Conservation (phyloP, 92 coral and sea anemone genomes). For the Epizoanthus stellaris region DNA sequence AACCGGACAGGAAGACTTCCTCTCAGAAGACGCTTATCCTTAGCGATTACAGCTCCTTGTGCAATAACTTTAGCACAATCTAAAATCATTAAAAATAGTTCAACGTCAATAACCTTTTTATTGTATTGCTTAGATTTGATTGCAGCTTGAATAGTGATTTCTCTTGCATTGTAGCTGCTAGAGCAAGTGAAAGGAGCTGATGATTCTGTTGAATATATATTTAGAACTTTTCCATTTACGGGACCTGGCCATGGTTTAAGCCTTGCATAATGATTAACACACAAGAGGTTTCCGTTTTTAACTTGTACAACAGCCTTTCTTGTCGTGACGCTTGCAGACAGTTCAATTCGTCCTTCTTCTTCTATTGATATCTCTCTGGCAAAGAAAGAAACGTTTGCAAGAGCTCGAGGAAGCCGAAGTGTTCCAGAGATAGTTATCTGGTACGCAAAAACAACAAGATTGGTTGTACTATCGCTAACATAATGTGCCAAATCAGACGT, state of each 20-base stretch:
- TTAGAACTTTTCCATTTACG: conserved; percentile 42
- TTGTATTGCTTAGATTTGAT: conserved; percentile 40
- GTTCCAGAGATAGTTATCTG: conserved; percentile 50
- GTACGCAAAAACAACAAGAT: conserved; percentile 50
- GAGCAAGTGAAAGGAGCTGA: conserved; percentile 56
- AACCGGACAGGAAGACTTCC: conserved; percentile 56
- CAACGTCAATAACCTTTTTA: conserved; percentile 30
- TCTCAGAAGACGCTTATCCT: conserved; percentile 31
- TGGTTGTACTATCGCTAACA: conserved; percentile 8
- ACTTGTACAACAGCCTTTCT: conserved; percentile 43
- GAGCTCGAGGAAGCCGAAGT: conserved; percentile 36
- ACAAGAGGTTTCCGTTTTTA: conserved; percentile 44
- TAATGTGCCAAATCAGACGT: conserved; percentile 41
- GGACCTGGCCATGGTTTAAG: conserved; percentile 18
- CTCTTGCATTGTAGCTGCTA: conserved; percentile 49
- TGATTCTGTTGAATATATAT: conserved; percentile 42
- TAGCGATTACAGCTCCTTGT: conserved; percentile 31
- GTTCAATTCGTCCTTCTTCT: conserved; percentile 43
- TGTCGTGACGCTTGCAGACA: conserved; percentile 6
- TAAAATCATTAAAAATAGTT: conserved; percentile 25
- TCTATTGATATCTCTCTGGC: conserved; percentile 38
- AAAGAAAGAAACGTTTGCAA: conserved; percentile 48
- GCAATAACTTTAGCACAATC: conserved; percentile 57
- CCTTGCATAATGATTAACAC: conserved; percentile 28
- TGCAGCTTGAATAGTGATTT: conserved; percentile 48